Evolutionary conservation across 2,888 invertebrate genomes (phyloP).

Genomic region (Seira sanloemensis): DNA sequence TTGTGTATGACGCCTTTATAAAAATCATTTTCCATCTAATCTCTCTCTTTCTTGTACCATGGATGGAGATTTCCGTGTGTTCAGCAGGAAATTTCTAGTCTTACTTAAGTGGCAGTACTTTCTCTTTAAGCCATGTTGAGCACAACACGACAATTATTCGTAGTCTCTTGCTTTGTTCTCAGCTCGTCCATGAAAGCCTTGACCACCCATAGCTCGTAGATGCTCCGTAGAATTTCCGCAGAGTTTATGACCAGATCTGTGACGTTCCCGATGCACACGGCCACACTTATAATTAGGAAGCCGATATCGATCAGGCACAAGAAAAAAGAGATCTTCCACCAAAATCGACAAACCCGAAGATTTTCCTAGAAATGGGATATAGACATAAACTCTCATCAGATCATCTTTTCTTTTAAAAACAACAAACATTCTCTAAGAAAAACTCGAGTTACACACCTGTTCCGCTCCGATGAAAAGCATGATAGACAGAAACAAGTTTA

Average conservation of each 20-base stretch:
- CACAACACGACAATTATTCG: not conserved
- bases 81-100: no score
- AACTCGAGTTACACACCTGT: conserved; percentile 37
- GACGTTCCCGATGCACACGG: conserved; percentile 38
- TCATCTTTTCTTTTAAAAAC: not conserved
- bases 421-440: not conserved
- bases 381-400: not conserved
- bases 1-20: no score
- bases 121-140: conserved; percentile 39
- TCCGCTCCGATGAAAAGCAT: conserved; percentile 59
- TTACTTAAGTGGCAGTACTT: no score
- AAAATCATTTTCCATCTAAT: no score
- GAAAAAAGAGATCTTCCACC: conserved; percentile 48
- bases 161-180: conserved; percentile 25
- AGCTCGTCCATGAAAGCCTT: conserved; percentile 58
- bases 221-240: conserved; percentile 45
- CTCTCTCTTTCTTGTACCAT: no score
- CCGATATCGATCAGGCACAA: conserved; percentile 50
- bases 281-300: conserved; percentile 25
- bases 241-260: conserved; percentile 56
- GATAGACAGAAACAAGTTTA: conserved; percentile 57
- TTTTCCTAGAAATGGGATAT: conserved; percentile 39
- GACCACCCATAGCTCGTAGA: conserved; percentile 63
- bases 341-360: conserved; percentile 44
- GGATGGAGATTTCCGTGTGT: no score